Base-by-base conservation (phyloP, 2,888 invertebrate species). In the Heliconius charithonia region DNA sequence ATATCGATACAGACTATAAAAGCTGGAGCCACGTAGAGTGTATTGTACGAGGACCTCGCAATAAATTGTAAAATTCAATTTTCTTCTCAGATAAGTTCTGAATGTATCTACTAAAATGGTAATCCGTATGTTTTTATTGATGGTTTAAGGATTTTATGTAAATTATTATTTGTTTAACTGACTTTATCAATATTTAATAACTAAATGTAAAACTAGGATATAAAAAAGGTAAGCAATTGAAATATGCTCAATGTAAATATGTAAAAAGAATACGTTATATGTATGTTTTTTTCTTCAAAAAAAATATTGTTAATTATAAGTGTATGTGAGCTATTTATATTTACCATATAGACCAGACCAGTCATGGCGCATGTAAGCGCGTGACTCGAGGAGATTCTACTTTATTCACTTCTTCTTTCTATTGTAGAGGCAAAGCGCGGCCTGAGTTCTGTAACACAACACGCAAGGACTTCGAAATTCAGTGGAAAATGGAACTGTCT, bases 21-120 rank as follows among this genome's bases (percentile, higher is more conserved):
- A 67, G n/a, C 67, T n/a, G 22, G 32, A 66, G 32, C 66, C 19
- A 29, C 37, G 67, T 37, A n/a, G 32, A 67, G 37, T 13, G 67
- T 12, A 67, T 67, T 67, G 37, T 67, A 67, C 67, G n/a, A 67
- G 37, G 67, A 67, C 67, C 16, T 29, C 37, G 13, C 22, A 37
- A 67, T 37, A 67, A 67, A 67, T 67, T 67, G 67, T 37, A 67
- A 67, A 67, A 67, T 67, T 67, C 37, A 67, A 67, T 67, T 67
- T 67, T 67, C 67, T 37, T 67, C 67, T n/a, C 37, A 37, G 67
- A 67, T 67, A n/a, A 37, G n/a, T 37, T 37, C 12, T n/a, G 37
- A 67, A 67, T n/a, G 37, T 37, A 37, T 37, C 10, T 37, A 10
- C n/a, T 37, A n/a, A 67, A n/a, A 67, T 37, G 4, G n/a, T 67